phyloP scores from a whole-genome alignment of 2,888 invertebrate species.

The Drosophila mettleri region DNA sequence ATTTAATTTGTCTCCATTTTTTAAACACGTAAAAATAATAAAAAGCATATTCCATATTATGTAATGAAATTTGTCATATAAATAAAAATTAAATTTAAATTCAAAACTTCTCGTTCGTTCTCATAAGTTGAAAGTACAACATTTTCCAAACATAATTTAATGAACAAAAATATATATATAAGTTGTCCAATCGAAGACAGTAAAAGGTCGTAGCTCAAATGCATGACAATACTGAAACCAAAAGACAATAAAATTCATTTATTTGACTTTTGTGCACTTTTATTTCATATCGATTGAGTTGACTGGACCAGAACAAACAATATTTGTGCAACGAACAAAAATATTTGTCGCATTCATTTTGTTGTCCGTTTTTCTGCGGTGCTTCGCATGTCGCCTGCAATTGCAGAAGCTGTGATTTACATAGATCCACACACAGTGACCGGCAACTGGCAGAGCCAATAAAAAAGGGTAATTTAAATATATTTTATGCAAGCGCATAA shows the following conservation, averaged over 20 bases:
- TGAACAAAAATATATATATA: not conserved
- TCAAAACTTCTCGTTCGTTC: not conserved
- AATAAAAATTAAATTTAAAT: not conserved
- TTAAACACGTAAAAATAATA: too few species aligned
- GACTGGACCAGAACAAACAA: conserved; percentile 43
- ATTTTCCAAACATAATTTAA: not conserved
- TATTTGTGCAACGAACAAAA: conserved; percentile 40
- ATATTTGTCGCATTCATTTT: conserved; percentile 45
- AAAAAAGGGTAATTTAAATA: conserved; percentile 40
- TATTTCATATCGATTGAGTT: conserved; percentile 15
- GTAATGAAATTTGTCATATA: not conserved
- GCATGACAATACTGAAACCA: conserved; percentile 52
- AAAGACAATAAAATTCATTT: conserved; percentile 67
- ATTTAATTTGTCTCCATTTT: not conserved
- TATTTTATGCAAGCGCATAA: conserved; percentile 40
- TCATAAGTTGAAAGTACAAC: not conserved
- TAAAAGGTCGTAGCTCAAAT: conserved; percentile 33
- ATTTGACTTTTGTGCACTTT: conserved; percentile 26
- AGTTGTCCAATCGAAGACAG: not conserved
- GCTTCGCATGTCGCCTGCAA: conserved; percentile 53
- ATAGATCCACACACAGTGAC: not conserved
- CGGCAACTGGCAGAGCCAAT: conserved; percentile 22
- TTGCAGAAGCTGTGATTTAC: conserved; percentile 51
- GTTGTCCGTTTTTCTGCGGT: conserved; percentile 34
- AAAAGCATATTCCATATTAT: not conserved